A percentile compares a stretch with the other conserved stretches of the same genome.
These are phyloP conservation scores for Gouania willdenowi DNA, from an alignment of 2,797 vertebrate species.

Conservation along the genomic window DNA sequence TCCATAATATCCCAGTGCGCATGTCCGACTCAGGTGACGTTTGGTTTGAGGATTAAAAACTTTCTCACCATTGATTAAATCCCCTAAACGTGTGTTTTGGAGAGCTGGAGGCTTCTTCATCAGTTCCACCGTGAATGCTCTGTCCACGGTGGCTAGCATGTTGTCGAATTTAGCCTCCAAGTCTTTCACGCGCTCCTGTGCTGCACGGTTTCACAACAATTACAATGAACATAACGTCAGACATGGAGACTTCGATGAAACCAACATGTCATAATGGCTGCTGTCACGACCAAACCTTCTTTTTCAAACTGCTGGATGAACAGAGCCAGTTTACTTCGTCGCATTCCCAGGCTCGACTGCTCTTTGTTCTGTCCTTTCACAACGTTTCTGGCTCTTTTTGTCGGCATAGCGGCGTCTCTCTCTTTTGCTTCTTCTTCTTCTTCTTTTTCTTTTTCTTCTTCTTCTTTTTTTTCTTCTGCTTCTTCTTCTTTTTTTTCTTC, in stretches of 20 bases:
- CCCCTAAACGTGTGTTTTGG: constrained; percentile 64
- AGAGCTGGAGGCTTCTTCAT: constrained; percentile 75
- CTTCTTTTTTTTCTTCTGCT: too few relatives aligned
- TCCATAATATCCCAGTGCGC: too few relatives aligned
- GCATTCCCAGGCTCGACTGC: constrained; percentile 12
- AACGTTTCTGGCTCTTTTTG: constrained; percentile 9
- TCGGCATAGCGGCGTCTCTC: background rate
- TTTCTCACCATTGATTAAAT: constrained; percentile 58
- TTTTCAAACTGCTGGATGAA: constrained; percentile 75
- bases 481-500: too few relatives aligned
- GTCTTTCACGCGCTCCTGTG: constrained; percentile 70
- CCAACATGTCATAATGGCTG: background rate
- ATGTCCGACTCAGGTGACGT: too few relatives aligned
- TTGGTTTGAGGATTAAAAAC: too few relatives aligned
- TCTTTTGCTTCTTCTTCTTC: too few relatives aligned
- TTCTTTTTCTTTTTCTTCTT: too few relatives aligned
- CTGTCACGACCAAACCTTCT: constrained; percentile 52
- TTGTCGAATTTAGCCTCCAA: constrained; percentile 70
- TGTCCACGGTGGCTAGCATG: constrained; percentile 67
- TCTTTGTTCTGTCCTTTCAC: background rate
- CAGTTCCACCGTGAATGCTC: constrained; percentile 72
- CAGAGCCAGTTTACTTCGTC: constrained; percentile 27
- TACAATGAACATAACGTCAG: too few relatives aligned
- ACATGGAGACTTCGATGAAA: too few relatives aligned
- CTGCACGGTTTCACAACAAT: constrained; percentile 37